Base-by-base conservation (phyloP, 2,113 vertebrate species). In the Piaya cayana region DNA sequence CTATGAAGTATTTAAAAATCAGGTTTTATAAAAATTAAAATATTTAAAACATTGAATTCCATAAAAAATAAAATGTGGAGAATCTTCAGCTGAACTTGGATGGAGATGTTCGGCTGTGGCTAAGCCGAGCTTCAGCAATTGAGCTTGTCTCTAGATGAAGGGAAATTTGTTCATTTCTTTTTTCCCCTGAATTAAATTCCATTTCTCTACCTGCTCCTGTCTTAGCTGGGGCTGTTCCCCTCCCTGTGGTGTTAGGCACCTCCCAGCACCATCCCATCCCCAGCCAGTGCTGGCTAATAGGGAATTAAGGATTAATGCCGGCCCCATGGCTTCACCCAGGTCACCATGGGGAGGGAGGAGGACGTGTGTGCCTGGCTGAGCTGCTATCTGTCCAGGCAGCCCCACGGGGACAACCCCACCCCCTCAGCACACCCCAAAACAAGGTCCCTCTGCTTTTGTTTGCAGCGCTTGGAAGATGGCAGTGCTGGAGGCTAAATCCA, bases 381-480 rank as follows among this genome's bases (percentile, higher is more conserved):
- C 59, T 34, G 45, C 45, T 47, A 19, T 19, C 45, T 47, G 47
- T 34, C 36, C 21, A 1, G 21, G 37, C 11, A 4, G 43, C 34
- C 32, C 45, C 27, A 3, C 0, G 12, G 59, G 45, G 36, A 62
- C 45, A 50, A 50, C 39, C 58, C n/a, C 10, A 17, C 7, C 8
- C 15, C 25, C 30, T 20, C 62, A n/a, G 30, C 36, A 21, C 55
- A 36, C 12, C 9, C 45, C 64, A 56, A 65, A 84, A 7, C 25
- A 0, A 0, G 16, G 3, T 19, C 23, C 36, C 25, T 76, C 53
- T 49, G 17, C 26, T 84, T 97, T 70, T 77, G 12, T 93, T 97
- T 86, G 49, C 97, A 99, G 99, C 36, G 99, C 99, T 0, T 99
- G 99, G 99, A 99, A 99, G 97, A 98, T 99, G 42, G 99, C 99